phyloP scores from a whole-genome alignment of 2,797 vertebrate genomes.

The Phataginus tetradactyla region DNA sequence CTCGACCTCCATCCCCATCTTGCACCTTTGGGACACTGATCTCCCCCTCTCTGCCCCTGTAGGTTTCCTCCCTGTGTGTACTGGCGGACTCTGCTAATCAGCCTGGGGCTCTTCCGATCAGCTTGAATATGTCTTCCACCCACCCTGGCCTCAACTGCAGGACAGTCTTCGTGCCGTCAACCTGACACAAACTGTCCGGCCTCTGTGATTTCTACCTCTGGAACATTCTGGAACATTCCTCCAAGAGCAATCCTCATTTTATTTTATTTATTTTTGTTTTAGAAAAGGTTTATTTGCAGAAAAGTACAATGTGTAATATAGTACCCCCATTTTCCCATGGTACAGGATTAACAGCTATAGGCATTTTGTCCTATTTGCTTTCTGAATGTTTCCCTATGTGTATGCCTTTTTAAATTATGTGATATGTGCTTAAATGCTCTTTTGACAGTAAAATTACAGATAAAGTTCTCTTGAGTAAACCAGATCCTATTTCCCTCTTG shows the following conservation, averaged over 20 bases:
- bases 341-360: not conserved
- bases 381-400: not conserved
- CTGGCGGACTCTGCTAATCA: not conserved
- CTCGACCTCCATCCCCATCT: not conserved
- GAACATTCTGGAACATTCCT: not conserved
- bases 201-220: not conserved
- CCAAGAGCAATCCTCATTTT: not conserved
- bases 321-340: not conserved
- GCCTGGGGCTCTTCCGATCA: not conserved
- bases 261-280: not conserved
- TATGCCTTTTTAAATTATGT: not conserved
- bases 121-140: rapidly evolving
- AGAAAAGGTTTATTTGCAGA: not conserved
- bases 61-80: rapidly evolving
- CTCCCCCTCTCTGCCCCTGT: not conserved
- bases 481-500: not conserved
- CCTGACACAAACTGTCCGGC: not conserved
- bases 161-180: not conserved
- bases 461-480: not conserved
- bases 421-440: not conserved
- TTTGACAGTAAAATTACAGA: not conserved
- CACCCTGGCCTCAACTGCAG: not conserved
- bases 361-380: not conserved
- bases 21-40: not conserved
- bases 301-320: not conserved